Conservation (phyloP, 2,113 vertebrate genomes). For the Misgurnus anguillicaudatus region DNA sequence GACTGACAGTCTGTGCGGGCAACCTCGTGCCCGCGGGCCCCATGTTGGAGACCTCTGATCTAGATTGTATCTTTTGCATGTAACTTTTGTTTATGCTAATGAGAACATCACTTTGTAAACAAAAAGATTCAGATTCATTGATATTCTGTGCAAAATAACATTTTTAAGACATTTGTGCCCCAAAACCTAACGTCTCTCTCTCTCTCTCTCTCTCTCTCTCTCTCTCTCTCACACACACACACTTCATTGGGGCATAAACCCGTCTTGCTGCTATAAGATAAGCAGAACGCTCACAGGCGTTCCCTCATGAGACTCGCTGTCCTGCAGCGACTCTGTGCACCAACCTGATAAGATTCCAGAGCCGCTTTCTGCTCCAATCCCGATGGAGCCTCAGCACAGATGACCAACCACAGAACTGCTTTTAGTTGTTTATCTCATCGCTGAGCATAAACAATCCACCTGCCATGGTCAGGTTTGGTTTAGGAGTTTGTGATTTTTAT, state of each 20-base stretch:
- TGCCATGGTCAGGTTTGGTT: conserved; percentile 25
- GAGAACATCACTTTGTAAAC: too few relatives aligned
- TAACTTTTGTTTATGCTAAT: too few relatives aligned
- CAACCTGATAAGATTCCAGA: conserved; percentile 73
- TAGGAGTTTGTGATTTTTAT: conserved; percentile 12
- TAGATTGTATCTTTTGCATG: too few relatives aligned
- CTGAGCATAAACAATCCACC: conserved; percentile 27
- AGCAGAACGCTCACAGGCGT: conserved; percentile 67
- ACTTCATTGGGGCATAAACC: conserved; percentile 71
- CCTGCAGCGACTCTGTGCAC: conserved; percentile 70
- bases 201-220: conserved; percentile 42
- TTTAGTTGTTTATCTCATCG: conserved; percentile 67
- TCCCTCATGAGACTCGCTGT: conserved; percentile 73
- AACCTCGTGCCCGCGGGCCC: too few relatives aligned
- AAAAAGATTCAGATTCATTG: neutral
- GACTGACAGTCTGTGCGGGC: too few relatives aligned
- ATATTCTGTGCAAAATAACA: neutral
- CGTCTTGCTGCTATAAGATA: conserved; percentile 74
- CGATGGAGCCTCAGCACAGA: conserved; percentile 46
- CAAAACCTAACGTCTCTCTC: neutral
- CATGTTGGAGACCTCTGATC: too few relatives aligned
- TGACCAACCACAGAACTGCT: conserved; percentile 65
- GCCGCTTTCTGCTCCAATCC: conserved; percentile 54
- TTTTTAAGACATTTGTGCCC: neutral
- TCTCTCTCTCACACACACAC: conserved; percentile 43